Evolutionary conservation across 2,797 vertebrate genomes (phyloP).

Genomic region (Fratercula arctica): DNA sequence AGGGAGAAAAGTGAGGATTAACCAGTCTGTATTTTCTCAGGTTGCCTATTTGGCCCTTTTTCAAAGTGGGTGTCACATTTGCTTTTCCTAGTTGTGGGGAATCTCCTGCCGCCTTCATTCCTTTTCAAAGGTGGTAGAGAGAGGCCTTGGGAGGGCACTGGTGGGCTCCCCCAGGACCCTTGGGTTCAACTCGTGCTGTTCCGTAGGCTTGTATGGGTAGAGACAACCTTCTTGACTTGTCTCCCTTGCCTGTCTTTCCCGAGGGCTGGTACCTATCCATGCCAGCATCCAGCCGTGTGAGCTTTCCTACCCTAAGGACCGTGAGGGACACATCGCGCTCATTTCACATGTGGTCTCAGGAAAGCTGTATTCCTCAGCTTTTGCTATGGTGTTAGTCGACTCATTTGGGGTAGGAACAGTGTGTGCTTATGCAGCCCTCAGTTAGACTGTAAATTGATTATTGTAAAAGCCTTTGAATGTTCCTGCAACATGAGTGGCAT

Average conservation of each 20-base stretch:
- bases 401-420: neutral
- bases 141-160: neutral
- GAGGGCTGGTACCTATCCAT: neutral
- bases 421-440: neutral
- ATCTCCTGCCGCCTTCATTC: neutral
- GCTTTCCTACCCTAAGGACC: neutral
- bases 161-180: neutral
- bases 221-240: neutral
- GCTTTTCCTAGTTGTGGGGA: neutral
- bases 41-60: neutral
- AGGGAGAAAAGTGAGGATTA: neutral
- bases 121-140: neutral
- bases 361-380: neutral
- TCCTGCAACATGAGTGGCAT: neutral
- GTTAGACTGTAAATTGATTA: neutral
- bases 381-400: rapidly evolving
- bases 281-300: neutral
- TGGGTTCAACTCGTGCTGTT: neutral
- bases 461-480: neutral
- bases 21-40: neutral
- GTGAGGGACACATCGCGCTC: neutral
- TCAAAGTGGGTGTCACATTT: neutral
- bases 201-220: neutral
- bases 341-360: neutral
- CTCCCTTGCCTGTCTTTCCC: neutral